These are phyloP conservation scores for Eubasilissa splendida DNA, from an alignment of 2,888 invertebrate species.

Conservation along the genomic window DNA sequence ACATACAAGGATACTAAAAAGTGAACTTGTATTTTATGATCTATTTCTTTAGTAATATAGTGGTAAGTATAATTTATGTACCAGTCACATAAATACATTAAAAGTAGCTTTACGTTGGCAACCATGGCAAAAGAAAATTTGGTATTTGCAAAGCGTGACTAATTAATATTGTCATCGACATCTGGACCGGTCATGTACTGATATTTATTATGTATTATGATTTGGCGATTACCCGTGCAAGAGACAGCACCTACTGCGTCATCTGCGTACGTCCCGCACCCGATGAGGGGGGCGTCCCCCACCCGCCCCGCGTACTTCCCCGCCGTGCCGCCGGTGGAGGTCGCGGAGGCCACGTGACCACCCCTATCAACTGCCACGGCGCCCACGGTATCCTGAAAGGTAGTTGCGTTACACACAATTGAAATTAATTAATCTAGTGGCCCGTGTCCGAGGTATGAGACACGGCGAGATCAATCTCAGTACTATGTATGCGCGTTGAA, in stretches of 20 bases:
- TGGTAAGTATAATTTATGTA: no score
- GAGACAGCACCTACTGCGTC: conserved; percentile 83
- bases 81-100: no score
- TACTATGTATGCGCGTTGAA: background rate
- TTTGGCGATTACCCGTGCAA: conserved; percentile 71
- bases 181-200: no score
- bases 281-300: conserved; percentile 83
- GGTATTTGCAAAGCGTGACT: no score
- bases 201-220: no score
- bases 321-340: conserved; percentile 89
- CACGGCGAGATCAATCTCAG: background rate
- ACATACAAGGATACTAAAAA: no score
- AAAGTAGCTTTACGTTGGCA: no score
- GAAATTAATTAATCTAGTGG: background rate
- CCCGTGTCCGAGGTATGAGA: background rate
- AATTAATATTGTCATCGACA: no score
- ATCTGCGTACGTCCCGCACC: conserved; percentile 85
- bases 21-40: no score
- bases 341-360: conserved; percentile 86
- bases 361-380: conserved; percentile 83
- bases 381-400: conserved; percentile 77
- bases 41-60: no score
- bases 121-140: no score
- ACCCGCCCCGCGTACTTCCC: conserved; percentile 86
- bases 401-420: background rate